Percentiles rank a stretch among this genome's conserved stretches.
These are phyloP conservation scores for Sphenopsis melanotis DNA, from an alignment of 2,797 vertebrate genomes.

Conservation along the genomic window DNA sequence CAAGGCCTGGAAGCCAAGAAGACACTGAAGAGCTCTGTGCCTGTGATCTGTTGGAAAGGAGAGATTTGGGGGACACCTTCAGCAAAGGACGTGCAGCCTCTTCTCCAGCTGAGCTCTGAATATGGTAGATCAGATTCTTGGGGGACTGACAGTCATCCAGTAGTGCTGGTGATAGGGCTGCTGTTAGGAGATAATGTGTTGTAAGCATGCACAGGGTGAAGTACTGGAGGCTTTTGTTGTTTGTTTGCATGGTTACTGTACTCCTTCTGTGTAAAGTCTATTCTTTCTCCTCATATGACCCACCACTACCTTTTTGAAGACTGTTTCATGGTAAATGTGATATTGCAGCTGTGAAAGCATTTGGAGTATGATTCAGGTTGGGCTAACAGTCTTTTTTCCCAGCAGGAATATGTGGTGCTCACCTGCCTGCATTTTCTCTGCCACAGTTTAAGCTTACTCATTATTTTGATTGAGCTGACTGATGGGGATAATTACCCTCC, in stretches of 20 bases:
- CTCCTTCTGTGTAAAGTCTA: neutral
- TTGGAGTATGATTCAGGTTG: neutral
- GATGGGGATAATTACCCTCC: neutral
- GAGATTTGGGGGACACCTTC: neutral
- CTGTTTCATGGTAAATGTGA: accelerated
- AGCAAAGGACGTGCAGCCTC: neutral
- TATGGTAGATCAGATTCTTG: neutral
- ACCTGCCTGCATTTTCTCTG: neutral
- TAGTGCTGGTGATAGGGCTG: neutral
- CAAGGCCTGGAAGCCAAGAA: neutral
- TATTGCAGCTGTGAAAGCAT: neutral
- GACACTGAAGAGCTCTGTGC: neutral
- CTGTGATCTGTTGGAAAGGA: neutral
- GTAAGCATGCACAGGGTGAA: neutral
- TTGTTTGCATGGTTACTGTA: neutral
- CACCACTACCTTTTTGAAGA: neutral
- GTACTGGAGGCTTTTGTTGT: neutral
- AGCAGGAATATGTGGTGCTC: neutral
- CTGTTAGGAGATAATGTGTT: neutral
- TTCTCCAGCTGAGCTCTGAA: neutral
- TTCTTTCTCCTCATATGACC: neutral
- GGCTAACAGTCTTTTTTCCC: neutral
- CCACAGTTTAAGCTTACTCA: neutral
- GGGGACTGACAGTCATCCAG: neutral
- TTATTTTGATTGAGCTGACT: neutral